These are phyloP conservation scores for Myotis lucifugus DNA, from an alignment of 2,113 vertebrate species.

Conservation along the genomic window DNA sequence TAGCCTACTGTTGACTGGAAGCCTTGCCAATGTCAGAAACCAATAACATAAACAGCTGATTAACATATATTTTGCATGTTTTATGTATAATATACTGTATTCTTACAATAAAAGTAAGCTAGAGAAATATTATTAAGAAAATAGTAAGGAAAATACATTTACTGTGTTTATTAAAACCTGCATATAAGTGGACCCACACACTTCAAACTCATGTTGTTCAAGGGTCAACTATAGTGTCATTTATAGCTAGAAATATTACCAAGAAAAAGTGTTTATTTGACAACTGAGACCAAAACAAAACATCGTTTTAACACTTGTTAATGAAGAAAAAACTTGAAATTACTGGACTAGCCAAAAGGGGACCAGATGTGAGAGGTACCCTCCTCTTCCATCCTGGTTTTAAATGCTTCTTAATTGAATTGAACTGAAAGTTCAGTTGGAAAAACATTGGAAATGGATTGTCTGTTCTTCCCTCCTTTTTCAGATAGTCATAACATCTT, in stretches of 20 bases:
- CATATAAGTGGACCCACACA: not conserved
- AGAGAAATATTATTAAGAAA: not conserved
- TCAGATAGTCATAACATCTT: not conserved
- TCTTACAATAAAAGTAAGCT: not conserved
- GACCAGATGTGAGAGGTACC: not conserved
- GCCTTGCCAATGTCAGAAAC: too few species aligned
- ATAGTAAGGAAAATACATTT: not conserved
- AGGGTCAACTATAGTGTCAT: not conserved
- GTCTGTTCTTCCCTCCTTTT: not conserved
- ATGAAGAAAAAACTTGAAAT: not conserved
- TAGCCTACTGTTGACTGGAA: not conserved
- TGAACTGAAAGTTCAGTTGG: not conserved
- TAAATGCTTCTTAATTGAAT: not conserved
- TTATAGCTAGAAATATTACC: not conserved
- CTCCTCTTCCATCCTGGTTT: not conserved
- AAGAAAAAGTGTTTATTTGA: not conserved
- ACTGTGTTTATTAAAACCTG: too few species aligned
- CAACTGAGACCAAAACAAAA: not conserved
- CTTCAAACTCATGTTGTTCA: not conserved
- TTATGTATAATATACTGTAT: not conserved
- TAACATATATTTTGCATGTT: not conserved
- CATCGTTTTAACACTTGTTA: not conserved
- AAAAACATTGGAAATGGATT: not conserved
- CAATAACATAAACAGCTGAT: not conserved
- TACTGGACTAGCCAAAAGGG: not conserved